Evolutionary conservation across 2,797 vertebrate genomes (phyloP).

Genomic region (Pipistrellus nathusii): DNA sequence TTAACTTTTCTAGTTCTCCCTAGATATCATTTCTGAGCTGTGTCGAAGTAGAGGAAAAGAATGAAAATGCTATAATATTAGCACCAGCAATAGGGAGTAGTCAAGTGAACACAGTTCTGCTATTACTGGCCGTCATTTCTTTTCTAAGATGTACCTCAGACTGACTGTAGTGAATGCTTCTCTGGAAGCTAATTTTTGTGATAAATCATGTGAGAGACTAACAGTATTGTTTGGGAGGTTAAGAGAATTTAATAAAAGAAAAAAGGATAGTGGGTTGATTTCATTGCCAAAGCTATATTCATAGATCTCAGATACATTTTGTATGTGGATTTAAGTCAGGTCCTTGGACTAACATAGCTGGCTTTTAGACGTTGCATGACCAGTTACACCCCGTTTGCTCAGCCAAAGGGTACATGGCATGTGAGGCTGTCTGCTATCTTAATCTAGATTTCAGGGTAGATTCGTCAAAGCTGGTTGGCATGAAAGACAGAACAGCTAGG

Average conservation of each 20-base stretch:
- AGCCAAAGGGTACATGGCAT: background rate
- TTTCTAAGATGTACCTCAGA: background rate
- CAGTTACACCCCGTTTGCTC: background rate
- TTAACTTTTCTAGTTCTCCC: background rate
- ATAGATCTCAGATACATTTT: conserved; percentile 33
- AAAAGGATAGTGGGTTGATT: conserved; percentile 20
- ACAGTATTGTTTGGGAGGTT: background rate
- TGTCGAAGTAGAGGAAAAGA: background rate
- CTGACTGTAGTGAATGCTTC: background rate
- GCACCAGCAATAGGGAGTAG: background rate
- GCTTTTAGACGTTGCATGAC: conserved; percentile 31
- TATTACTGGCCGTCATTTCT: background rate
- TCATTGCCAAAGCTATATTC: background rate
- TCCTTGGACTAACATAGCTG: conserved; percentile 29
- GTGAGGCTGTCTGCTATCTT: background rate
- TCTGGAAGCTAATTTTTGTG: background rate
- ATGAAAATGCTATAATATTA: background rate
- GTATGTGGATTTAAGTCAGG: conserved; percentile 68
- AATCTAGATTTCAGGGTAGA: conserved; percentile 37
- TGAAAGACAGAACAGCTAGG: conserved; percentile 21
- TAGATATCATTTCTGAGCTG: conserved; percentile 23
- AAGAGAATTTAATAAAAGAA: background rate
- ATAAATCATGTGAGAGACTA: background rate
- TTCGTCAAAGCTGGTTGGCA: background rate
- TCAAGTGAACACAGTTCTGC: background rate